Evolutionary conservation across 2,888 invertebrate species (phyloP).

Genomic region (Erebia ligea): DNA sequence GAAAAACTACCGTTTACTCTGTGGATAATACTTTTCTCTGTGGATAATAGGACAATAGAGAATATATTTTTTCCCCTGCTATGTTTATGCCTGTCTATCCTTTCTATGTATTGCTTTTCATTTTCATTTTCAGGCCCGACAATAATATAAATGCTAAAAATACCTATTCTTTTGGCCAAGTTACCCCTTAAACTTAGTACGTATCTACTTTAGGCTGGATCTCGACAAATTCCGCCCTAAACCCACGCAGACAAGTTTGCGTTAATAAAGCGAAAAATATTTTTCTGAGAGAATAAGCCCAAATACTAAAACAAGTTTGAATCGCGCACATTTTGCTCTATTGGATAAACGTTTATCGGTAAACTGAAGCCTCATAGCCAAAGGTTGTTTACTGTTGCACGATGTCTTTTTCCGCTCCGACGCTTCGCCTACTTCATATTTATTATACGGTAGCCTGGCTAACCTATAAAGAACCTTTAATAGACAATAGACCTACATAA

Average conservation of each 20-base stretch:
- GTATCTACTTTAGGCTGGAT: no score
- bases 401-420: conserved; percentile 16
- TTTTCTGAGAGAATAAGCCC: neutral
- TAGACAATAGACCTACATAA: conserved; percentile 9
- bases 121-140: no score
- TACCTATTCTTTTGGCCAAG: no score
- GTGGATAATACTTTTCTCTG: no score
- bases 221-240: no score
- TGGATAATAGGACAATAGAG: no score
- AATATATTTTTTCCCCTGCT: no score
- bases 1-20: no score
- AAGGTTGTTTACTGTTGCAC: conserved; percentile 21
- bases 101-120: no score
- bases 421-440: conserved; percentile 21
- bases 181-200: no score
- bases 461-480: conserved; percentile 22
- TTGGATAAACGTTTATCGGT: conserved; percentile 14
- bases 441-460: conserved; percentile 13
- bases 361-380: conserved; percentile 7
- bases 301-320: neutral
- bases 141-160: no score
- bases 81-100: no score
- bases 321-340: neutral
- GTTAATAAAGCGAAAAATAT: neutral
- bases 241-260: neutral